Conservation (phyloP, 2,888 invertebrate genomes). For the Agrochola lychnidis region DNA sequence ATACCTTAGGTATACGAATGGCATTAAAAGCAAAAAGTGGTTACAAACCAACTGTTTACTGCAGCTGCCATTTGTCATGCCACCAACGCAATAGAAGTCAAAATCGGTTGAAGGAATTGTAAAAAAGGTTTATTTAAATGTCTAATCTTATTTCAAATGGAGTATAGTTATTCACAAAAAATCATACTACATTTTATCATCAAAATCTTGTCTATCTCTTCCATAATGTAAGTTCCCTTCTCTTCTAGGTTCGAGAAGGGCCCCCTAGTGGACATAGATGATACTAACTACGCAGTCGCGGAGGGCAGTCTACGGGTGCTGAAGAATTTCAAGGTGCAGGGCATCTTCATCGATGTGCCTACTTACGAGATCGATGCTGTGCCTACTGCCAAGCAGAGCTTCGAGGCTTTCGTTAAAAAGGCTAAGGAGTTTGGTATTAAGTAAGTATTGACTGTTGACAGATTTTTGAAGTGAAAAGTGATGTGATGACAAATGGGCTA, state of each 20-base stretch:
- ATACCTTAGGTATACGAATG: no score
- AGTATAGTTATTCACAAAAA: background rate
- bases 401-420: slow-evolving; percentile 80
- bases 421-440: slow-evolving; percentile 89
- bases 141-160: no score
- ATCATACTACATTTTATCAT: background rate
- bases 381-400: slow-evolving; percentile 79
- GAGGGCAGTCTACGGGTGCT: slow-evolving; percentile 69
- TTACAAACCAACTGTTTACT: no score
- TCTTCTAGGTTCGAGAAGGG: slow-evolving; percentile 93
- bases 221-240: background rate
- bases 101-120: no score
- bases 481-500: no score
- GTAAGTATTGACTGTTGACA: slow-evolving; percentile 72
- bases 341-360: slow-evolving; percentile 92
- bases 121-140: no score
- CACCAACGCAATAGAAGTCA: no score
- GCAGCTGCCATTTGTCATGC: no score
- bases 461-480: background rate
- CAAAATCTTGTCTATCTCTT: background rate
- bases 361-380: slow-evolving; percentile 89
- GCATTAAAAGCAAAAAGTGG: no score
- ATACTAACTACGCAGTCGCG: slow-evolving; percentile 58
- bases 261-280: slow-evolving; percentile 92
- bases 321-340: slow-evolving; percentile 81